These are phyloP conservation scores for Gulo gulo DNA, from an alignment of 2,113 vertebrate species.

Conservation along the genomic window DNA sequence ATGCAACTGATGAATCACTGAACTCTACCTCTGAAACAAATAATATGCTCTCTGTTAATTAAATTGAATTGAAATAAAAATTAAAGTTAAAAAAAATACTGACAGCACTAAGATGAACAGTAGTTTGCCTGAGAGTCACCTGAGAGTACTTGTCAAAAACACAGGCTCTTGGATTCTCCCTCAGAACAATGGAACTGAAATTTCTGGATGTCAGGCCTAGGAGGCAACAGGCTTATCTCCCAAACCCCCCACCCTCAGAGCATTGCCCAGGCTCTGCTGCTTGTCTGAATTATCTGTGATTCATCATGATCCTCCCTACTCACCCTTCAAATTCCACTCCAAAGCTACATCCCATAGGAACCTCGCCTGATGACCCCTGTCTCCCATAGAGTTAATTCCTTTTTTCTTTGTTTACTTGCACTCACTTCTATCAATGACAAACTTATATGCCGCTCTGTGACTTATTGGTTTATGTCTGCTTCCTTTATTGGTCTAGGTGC, in stretches of 20 bases:
- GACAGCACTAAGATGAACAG: not conserved
- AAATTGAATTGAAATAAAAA: not conserved
- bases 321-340: not conserved
- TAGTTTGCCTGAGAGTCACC: not conserved
- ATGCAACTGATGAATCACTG: not conserved
- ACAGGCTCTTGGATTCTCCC: not conserved
- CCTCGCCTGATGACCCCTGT: not conserved
- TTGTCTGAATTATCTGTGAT: not conserved
- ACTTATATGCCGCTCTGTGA: not conserved
- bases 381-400: not conserved
- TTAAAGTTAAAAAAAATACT: not conserved
- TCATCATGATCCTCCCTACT: not conserved
- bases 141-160: not conserved
- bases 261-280: accelerated
- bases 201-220: not conserved
- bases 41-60: not conserved
- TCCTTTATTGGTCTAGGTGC: not conserved
- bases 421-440: not conserved
- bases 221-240: not conserved
- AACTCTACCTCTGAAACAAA: not conserved
- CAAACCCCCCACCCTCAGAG: not conserved
- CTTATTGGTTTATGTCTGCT: not conserved
- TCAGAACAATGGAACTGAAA: not conserved
- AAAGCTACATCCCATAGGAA: not conserved
- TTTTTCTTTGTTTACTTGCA: not conserved